These are phyloP conservation scores for Ichneumoninae sp. DNA, from an alignment of 2,888 invertebrate genomes.

Conservation along the genomic window DNA sequence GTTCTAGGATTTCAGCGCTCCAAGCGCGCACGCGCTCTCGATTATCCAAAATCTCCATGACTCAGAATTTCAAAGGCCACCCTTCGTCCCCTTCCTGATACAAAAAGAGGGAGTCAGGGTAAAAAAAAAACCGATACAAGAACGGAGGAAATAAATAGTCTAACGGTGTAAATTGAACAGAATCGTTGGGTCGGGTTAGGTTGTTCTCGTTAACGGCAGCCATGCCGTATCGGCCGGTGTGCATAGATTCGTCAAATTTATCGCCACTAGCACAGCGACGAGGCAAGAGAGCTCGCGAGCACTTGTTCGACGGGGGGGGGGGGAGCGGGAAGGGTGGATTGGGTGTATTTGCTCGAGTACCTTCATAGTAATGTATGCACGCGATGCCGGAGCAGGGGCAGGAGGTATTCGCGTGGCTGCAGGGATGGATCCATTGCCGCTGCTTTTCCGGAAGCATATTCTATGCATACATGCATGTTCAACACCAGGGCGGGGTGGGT, in stretches of 20 bases:
- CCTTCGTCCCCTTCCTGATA: background rate
- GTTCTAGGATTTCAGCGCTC: too few species aligned
- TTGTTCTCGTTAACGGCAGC: constrained; percentile 38
- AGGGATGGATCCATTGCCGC: constrained; percentile 49
- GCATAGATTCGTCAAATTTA: constrained; percentile 60
- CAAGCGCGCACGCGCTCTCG: too few species aligned
- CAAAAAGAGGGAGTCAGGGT: background rate
- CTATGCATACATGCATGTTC: constrained; percentile 82
- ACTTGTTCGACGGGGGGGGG: constrained; percentile 35
- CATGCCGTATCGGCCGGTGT: constrained; percentile 30
- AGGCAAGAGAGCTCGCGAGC: background rate
- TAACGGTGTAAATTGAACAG: constrained; percentile 7
- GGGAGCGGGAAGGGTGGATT: constrained; percentile 17
- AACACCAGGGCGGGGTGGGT: constrained; percentile 72
- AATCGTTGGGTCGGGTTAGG: background rate
- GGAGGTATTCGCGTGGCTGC: constrained; percentile 42
- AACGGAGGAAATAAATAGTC: background rate
- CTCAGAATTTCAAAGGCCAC: background rate
- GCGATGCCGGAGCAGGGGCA: constrained; percentile 41
- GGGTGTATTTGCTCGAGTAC: constrained; percentile 60
- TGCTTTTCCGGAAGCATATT: constrained; percentile 78
- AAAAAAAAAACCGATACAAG: background rate
- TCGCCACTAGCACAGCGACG: constrained; percentile 29
- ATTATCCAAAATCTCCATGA: background rate
- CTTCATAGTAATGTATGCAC: constrained; percentile 62